A percentile compares a stretch with the other conserved stretches of the same genome.
phyloP scores from a whole-genome alignment of 2,113 vertebrate genomes.

The Sylvietta virens region DNA sequence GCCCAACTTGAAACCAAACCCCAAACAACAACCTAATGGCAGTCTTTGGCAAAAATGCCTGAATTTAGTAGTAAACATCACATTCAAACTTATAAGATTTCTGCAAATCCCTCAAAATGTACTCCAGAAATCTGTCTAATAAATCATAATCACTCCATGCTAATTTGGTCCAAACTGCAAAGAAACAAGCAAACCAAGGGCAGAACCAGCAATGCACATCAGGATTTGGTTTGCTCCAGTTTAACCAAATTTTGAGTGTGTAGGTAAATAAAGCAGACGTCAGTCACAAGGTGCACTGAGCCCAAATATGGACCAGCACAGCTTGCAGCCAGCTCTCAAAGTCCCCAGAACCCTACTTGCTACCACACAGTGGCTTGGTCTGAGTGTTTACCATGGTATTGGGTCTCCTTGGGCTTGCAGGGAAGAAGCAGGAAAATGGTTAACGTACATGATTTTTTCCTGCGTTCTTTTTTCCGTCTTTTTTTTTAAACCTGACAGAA shows the following conservation, averaged over 20 bases:
- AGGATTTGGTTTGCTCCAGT: neutral
- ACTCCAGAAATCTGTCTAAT: neutral
- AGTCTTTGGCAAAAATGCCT: neutral
- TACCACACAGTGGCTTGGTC: neutral
- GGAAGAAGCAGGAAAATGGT: neutral
- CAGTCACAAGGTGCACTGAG: neutral
- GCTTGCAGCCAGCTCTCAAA: neutral
- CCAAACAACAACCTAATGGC: neutral
- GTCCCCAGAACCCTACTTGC: neutral
- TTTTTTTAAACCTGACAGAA: neutral
- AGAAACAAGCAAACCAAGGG: neutral
- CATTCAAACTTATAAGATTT: neutral
- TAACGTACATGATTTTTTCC: neutral
- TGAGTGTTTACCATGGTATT: neutral
- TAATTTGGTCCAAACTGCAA: neutral
- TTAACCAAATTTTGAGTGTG: neutral
- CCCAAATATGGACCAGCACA: neutral
- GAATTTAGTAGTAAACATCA: neutral
- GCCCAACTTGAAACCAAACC: neutral
- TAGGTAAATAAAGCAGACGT: neutral
- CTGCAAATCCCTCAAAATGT: neutral
- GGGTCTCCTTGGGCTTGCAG: accelerated
- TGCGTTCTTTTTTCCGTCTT: neutral
- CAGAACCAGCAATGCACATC: neutral
- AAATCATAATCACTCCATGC: neutral